Base-by-base conservation (phyloP, 2,113 vertebrate genomes). In the Spilogale gracilis region DNA sequence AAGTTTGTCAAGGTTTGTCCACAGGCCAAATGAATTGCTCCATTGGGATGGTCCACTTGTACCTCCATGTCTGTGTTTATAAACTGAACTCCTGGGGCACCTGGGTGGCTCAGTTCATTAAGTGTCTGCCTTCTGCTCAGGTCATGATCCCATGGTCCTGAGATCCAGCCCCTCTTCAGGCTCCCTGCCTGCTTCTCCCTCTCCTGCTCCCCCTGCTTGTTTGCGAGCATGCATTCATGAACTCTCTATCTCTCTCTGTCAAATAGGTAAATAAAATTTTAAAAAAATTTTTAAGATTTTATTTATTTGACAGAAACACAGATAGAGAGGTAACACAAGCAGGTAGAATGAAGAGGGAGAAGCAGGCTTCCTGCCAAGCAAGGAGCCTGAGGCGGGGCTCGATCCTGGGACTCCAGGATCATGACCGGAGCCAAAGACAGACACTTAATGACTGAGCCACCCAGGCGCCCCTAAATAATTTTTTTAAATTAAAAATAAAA, bases 31-130 rank as follows among this genome's bases (percentile, higher is more conserved):
- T 54, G 3, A 2, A 14, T 74, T 18, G 43, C 54, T 58, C 9
- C 32, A 0, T 45, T 4, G 17, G 16, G 6, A 6, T 50, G 30
- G 30, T 30, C 2, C 50, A 27, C 32, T 13, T n/a, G 30, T 12
- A 6, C 18, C 18, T 56, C 17, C 12, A 0, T 60, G 23, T 78
- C 38, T 1, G 0, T 1, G 0, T 48, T 6, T 52, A 48, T 81
- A 63, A 76, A 90, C 9, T 18, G 50, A 61, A 23, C 18, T 43
- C 30, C 30, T 32, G 13, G 63, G 63, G 30, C 13, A 6, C 13
- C 30, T 67, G 63, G 63, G 14, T 67, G 30, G 6, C 63, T 67
- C 63, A 67, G 63, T 65, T 1, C 2, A 6, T 65, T 65, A 6
- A 32, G 30, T 3, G 63, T 65, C 63, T 65, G 63, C 63, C 63